phyloP scores from a whole-genome alignment of 2,888 invertebrate species.

The Cantharis lateralis region DNA sequence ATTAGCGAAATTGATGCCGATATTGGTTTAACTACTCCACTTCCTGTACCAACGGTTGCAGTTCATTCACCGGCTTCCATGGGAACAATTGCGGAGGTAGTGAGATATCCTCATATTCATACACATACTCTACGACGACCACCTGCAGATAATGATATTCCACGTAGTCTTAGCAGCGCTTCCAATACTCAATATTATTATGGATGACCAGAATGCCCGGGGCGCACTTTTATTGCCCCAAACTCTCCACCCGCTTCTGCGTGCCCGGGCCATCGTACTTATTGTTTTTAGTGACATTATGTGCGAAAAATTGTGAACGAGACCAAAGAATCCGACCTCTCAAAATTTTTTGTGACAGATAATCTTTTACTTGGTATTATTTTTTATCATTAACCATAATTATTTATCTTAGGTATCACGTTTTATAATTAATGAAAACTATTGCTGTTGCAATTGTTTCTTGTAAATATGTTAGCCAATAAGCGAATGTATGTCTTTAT shows the following conservation, averaged over 20 bases:
- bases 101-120: conserved; percentile 49
- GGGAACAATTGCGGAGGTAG: conserved; percentile 52
- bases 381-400: not conserved
- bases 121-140: conserved; percentile 52
- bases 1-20: conserved; percentile 85
- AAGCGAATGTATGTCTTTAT: conserved; percentile 32
- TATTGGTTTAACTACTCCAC: conserved; percentile 73
- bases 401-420: not conserved
- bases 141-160: conserved; percentile 57
- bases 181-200: conserved; percentile 74
- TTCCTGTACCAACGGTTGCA: conserved; percentile 65
- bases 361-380: not conserved
- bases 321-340: conserved; percentile 47
- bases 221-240: conserved; percentile 43
- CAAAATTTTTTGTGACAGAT: conserved; percentile 35
- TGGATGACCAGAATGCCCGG: conserved; percentile 67
- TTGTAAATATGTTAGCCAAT: conserved; percentile 9
- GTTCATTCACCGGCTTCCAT: conserved; percentile 55
- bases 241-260: conserved; percentile 46
- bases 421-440: not conserved
- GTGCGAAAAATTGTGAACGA: conserved; percentile 42
- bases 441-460: conserved; percentile 10
- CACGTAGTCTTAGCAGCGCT: conserved; percentile 68
- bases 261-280: conserved; percentile 55
- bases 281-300: conserved; percentile 49